Conservation (phyloP, 2,797 vertebrate genomes). For the Anguilla marmorata region DNA sequence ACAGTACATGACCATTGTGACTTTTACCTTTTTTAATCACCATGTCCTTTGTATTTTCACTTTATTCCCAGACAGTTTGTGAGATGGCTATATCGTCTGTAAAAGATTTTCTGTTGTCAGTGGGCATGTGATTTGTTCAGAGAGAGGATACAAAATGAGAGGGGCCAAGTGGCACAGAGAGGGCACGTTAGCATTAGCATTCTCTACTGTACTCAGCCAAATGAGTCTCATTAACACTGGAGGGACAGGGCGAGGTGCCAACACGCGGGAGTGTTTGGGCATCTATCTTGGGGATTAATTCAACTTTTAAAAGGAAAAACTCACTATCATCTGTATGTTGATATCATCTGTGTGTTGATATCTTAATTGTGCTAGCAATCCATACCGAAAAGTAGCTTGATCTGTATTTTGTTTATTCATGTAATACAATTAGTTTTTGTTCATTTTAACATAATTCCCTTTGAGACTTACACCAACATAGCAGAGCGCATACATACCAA, state of each 20-base stretch:
- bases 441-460: too few relatives aligned
- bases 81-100: background rate
- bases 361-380: too few relatives aligned
- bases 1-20: background rate
- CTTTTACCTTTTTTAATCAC: background rate
- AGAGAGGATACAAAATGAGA: background rate
- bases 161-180: background rate
- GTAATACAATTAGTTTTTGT: too few relatives aligned
- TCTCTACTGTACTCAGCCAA: constrained; percentile 21
- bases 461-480: too few relatives aligned
- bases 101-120: background rate
- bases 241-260: constrained; percentile 24
- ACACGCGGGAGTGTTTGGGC: background rate
- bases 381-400: too few relatives aligned
- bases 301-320: constrained; percentile 13
- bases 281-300: constrained; percentile 9
- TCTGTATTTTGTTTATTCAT: too few relatives aligned
- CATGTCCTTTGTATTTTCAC: background rate
- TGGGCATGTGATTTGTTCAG: background rate
- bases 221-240: constrained; percentile 24
- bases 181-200: constrained; percentile 27
- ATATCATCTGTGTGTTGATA: too few relatives aligned
- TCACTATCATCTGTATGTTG: constrained; percentile 13
- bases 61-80: background rate
- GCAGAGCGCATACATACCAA: too few relatives aligned